These are phyloP conservation scores for Procambarus virginalis DNA, from an alignment of 1,140 invertebrate genomes.

Conservation along the genomic window DNA sequence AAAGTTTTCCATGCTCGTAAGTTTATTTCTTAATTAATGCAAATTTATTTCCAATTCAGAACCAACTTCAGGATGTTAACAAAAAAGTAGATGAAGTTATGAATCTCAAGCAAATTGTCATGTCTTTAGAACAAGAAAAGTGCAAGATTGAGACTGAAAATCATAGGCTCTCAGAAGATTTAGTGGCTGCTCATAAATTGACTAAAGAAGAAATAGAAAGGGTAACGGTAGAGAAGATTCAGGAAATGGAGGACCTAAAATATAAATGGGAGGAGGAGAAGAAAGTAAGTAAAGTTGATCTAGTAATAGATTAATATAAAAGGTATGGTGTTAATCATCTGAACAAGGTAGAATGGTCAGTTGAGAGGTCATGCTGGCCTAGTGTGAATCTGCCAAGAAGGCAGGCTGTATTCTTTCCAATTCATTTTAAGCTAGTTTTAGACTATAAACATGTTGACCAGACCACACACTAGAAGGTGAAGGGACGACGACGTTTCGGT, in stretches of 20 bases:
- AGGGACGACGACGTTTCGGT: no score
- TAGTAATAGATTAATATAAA: no score
- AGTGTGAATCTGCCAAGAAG: no score
- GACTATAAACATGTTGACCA: no score
- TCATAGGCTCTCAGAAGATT: background rate
- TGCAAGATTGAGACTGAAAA: conserved; percentile 2
- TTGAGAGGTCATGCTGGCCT: no score
- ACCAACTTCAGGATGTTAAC: conserved; percentile 30
- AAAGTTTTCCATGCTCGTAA: no score
- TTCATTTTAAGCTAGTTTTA: no score
- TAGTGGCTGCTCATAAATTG: conserved; percentile 27
- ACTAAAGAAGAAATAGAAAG: conserved; percentile 35
- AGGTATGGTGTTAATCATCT: no score
- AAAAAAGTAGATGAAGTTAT: conserved; percentile 24
- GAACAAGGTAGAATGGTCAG: no score
- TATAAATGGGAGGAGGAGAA: conserved; percentile 41
- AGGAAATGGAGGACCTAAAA: conserved; percentile 44
- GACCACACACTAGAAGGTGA: no score
- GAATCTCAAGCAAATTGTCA: conserved; percentile 25
- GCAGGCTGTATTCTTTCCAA: no score
- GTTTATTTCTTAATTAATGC: no score
- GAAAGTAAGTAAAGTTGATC: conserved; percentile 27
- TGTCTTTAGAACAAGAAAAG: conserved; percentile 2
- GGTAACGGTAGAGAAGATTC: conserved; percentile 42
- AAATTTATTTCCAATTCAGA: conserved; percentile 10